Evolutionary conservation across 2,113 vertebrate species (phyloP), one percentile per base, ranked within the genome.

Genomic region (Burhinus bistriatus): DNA sequence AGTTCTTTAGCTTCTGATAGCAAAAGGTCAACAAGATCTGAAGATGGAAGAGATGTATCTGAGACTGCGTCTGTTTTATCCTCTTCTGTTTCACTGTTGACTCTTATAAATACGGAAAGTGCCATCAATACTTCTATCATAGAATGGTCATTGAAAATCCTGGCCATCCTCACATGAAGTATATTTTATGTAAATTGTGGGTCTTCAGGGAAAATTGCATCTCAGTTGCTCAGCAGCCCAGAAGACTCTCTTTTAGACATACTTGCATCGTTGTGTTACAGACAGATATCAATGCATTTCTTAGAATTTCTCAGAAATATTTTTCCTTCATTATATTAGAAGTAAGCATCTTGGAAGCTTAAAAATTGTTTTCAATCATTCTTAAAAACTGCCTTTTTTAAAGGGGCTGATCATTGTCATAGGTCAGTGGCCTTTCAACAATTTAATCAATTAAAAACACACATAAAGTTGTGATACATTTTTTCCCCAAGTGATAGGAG

Each of bases 1-100:
- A 98, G 90, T 11, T 98, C 97, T 87, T 96, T 97, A 86, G 97
- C 98, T 92, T 98, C 97, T 89, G 95, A 92, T 8, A 95, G 92
- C 95, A 98, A 95, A 44, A 97, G 76, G 78, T 78, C 93, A 93
- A 95, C 90, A 75, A 97, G 91, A 88, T 97, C 97, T 94, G 97
- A 95, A 94, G 97, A 94, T 42, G 95, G 97, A 92, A 97, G 89
- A 93, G 96, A 90, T 52, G 95, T 87, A 40, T 97, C 97, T 76
- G 94, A 93, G 73, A 90, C 75, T 54, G 82, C 89, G 0, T 52
- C 92, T 85, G 71, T 83, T 94, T 93, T 95, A 64, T 97, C 94
- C 87, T 97, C 92, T 86, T 96, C 95, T 73, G 79, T 94, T 77
- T 87, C 94, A 40, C 89, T 92, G 95, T 14, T 87, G 75, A n/a